phyloP scores from a whole-genome alignment of 2,888 invertebrate species.

The Tanypteryx hageni region DNA sequence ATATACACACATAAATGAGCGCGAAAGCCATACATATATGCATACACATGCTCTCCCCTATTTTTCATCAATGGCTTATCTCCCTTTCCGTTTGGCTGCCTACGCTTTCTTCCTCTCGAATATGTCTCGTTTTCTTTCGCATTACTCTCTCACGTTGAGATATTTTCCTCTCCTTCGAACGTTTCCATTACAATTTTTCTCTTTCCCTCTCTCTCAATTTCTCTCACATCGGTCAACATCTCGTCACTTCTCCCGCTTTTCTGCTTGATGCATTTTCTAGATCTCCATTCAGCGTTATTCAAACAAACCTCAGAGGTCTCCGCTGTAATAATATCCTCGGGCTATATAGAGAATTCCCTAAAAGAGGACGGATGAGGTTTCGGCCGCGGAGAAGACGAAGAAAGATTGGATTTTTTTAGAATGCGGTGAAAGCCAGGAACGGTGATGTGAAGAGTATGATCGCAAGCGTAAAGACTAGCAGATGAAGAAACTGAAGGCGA shows the following conservation, averaged over 20 bases:
- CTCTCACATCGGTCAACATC: conserved; percentile 30
- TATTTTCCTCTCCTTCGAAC: background rate
- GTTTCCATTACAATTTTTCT: background rate
- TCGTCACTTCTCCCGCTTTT: background rate
- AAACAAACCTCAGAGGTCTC: conserved; percentile 16
- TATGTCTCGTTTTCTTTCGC: too few species aligned
- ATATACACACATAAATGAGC: too few species aligned
- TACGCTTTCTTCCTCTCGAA: background rate
- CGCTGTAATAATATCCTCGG: background rate
- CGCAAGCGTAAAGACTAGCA: too few species aligned
- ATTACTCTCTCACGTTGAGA: too few species aligned
- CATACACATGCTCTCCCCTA: background rate
- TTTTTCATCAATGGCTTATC: conserved; percentile 1
- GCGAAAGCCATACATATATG: background rate
- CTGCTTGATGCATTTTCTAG: conserved; percentile 22
- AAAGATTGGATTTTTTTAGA: background rate
- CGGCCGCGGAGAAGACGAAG: background rate
- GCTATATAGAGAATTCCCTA: background rate
- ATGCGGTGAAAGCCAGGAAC: too few species aligned
- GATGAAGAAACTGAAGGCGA: too few species aligned
- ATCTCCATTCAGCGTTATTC: conserved; percentile 1
- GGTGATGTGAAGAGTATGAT: too few species aligned
- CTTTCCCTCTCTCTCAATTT: background rate
- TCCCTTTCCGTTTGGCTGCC: background rate
- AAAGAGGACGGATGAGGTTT: background rate